Evolutionary conservation across 2,888 invertebrate genomes (phyloP).

Genomic region (Drosophila falleni): DNA sequence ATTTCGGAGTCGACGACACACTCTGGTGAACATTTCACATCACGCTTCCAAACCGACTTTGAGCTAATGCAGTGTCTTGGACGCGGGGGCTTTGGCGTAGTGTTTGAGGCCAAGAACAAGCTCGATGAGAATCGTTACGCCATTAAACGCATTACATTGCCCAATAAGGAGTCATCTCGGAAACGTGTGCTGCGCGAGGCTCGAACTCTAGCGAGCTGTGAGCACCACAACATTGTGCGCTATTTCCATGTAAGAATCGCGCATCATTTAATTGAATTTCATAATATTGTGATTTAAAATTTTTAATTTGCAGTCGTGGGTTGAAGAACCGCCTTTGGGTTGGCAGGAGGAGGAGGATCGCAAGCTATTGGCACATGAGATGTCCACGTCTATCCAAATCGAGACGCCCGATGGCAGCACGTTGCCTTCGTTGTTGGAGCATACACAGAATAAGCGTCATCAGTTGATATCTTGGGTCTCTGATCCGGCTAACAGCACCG

Average conservation of each 20-base stretch:
- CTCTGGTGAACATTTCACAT: constrained; percentile 84
- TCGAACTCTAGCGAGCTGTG: constrained; percentile 96
- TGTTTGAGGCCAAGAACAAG: constrained; percentile 97
- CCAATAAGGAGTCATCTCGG: constrained; percentile 92
- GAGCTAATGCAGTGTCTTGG: constrained; percentile 93
- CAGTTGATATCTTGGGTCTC: constrained; percentile 80
- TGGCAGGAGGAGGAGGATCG: constrained; percentile 94
- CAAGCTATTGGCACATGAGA: constrained; percentile 82
- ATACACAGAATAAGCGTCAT: constrained; percentile 65
- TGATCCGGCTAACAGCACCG: constrained; percentile 73
- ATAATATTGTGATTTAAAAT: constrained; percentile 76
- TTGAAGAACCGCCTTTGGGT: constrained; percentile 94
- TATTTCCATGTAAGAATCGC: constrained; percentile 87
- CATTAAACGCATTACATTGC: constrained; percentile 96
- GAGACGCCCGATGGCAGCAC: constrained; percentile 84
- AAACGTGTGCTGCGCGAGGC: constrained; percentile 97
- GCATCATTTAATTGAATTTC: constrained; percentile 87
- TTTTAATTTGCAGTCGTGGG: constrained; percentile 92
- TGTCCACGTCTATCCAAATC: constrained; percentile 85
- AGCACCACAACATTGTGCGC: constrained; percentile 97
- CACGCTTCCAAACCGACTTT: constrained; percentile 94
- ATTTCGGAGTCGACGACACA: constrained; percentile 81
- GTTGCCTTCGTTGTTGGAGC: constrained; percentile 66
- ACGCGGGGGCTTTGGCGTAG: constrained; percentile 97
- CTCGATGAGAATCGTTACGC: constrained; percentile 98